phyloP scores from a whole-genome alignment of 2,888 invertebrate genomes.

The Caenorhabditis macrosperma region DNA sequence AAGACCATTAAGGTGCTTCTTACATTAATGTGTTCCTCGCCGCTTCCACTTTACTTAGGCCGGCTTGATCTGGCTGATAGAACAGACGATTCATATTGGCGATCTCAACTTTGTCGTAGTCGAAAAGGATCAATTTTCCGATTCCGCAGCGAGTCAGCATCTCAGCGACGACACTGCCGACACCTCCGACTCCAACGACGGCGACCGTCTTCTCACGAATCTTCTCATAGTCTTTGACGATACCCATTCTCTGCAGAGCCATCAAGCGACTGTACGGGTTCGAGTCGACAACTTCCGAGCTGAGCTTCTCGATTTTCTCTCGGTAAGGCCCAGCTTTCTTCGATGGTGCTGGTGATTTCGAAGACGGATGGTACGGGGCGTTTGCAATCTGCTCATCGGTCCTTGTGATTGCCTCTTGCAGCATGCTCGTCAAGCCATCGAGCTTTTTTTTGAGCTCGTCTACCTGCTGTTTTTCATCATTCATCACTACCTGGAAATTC shows the following conservation, averaged over 20 bases:
- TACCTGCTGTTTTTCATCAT: not conserved
- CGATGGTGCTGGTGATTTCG: not conserved
- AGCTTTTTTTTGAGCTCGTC: not conserved
- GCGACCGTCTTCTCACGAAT: constrained; percentile 90
- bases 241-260: constrained; percentile 99
- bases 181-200: constrained; percentile 97
- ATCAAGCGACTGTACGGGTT: constrained; percentile 97
- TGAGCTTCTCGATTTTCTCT: constrained; percentile 85
- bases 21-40: constrained; percentile 81
- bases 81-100: constrained; percentile 99
- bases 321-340: constrained; percentile 54
- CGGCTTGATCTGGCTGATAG: constrained; percentile 97
- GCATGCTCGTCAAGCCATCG: not conserved
- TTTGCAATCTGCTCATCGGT: not conserved
- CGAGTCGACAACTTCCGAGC: constrained; percentile 86
- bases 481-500: too few relatives aligned
- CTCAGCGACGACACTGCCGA: constrained; percentile 99
- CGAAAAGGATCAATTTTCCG: constrained; percentile 90
- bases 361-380: not conserved
- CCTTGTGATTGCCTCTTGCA: constrained; percentile 8
- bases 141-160: constrained; percentile 99
- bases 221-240: constrained; percentile 96
- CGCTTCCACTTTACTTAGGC: constrained; percentile 89
- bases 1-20: constrained; percentile 1
- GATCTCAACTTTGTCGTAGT: constrained; percentile 95